Base-by-base conservation (phyloP, 2,888 invertebrate genomes). In the Lomographa bimaculata region DNA sequence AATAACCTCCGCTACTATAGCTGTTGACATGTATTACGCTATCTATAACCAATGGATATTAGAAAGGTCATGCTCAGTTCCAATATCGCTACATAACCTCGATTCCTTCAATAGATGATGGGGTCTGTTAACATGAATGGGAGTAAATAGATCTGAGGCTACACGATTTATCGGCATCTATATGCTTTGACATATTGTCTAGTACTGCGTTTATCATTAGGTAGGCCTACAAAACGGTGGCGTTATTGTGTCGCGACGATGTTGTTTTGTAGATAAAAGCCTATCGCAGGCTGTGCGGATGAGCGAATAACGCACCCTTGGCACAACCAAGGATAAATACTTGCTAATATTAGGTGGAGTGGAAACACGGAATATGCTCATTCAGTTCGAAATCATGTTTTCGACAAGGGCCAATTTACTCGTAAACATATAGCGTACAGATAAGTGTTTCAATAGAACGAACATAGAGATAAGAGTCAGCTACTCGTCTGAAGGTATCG, bases 1-100 rank as follows among this genome's bases (percentile, higher is more conserved):
- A 78, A 71, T 78, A 79, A 83, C 80, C 79, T 83, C 81, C 81
- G 71, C 84, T 79, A 79, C 86, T 76, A 75, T 71, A 64, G 70
- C 65, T 70, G 70, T 71, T 74, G 64, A 71, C 71, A 68, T 65
- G 67, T 76, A 72, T 72, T 68, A 70, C 61, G 62, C 64, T 73
- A 73, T 70, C 72, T 71, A 74, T 77, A 74, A 76, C 71, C 75
- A 69, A 74, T 76, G 75, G 74, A 70, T 52, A 60, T 59, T 66
- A 60, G 51, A 47, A 50, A 50, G 27, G 30, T 46, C 36, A 36
- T 34, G 33, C 32, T 29, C 29, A 18, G 30, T 40, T 36, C 24
- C 20, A 36, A 30, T 21, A 32, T 10, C 16, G 5, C 23, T 32
- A 24, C 12, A 12, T 18, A 24, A 14, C 24, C 27, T 18, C 21